phyloP scores from a whole-genome alignment of 2,113 vertebrate genomes.

The Recurvirostra avosetta region DNA sequence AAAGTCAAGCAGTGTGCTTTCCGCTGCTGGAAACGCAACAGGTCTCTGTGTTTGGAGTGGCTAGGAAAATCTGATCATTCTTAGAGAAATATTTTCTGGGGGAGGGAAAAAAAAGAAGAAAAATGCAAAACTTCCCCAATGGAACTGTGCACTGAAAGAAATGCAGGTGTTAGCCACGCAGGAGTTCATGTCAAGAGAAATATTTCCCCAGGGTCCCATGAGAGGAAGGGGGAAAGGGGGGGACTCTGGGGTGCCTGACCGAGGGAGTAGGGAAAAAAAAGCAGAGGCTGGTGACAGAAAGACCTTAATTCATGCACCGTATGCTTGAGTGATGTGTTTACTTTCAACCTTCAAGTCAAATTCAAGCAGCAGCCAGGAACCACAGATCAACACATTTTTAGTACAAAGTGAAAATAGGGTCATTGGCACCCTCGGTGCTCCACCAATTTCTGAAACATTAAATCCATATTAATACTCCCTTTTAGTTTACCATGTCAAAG shows the following conservation, averaged over 20 bases:
- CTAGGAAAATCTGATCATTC: slow-evolving; percentile 7
- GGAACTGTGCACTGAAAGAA: slow-evolving; percentile 48
- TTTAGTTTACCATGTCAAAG: slow-evolving; percentile 17
- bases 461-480: slow-evolving; percentile 21
- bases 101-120: background rate
- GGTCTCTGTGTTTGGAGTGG: slow-evolving; percentile 4
- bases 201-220: slow-evolving; percentile 69
- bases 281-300: slow-evolving; percentile 65
- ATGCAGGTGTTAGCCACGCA: slow-evolving; percentile 60
- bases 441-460: slow-evolving; percentile 14
- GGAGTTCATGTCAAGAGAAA: slow-evolving; percentile 66
- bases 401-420: slow-evolving; percentile 15
- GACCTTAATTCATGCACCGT: slow-evolving; percentile 66
- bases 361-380: slow-evolving; percentile 52
- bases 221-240: slow-evolving; percentile 61
- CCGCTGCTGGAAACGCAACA: background rate
- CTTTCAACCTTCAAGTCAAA: slow-evolving; percentile 70
- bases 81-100: slow-evolving; percentile 59
- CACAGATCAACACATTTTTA: slow-evolving; percentile 43
- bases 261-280: slow-evolving; percentile 21
- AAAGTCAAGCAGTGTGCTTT: background rate
- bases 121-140: background rate
- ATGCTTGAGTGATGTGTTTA: slow-evolving; percentile 71
- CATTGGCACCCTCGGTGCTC: background rate
- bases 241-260: slow-evolving; percentile 45